phyloP scores from a whole-genome alignment of 2,113 vertebrate species.

The Limanda limanda region DNA sequence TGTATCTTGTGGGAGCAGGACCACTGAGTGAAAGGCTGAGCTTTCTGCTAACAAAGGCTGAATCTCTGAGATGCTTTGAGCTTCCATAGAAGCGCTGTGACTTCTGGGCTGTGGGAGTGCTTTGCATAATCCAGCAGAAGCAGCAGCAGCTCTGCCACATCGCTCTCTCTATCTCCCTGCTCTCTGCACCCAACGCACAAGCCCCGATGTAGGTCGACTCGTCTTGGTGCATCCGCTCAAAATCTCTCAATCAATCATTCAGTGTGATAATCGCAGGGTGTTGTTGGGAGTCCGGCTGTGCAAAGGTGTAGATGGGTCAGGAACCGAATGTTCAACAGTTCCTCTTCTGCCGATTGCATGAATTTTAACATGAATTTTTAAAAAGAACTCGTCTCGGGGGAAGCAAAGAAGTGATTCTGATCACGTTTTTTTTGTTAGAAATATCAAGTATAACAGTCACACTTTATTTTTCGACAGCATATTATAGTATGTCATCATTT shows the following conservation, averaged over 20 bases:
- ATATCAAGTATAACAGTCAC: constrained; percentile 57
- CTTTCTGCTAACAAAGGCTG: constrained; percentile 72
- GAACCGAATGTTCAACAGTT: constrained; percentile 25
- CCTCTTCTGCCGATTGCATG: constrained; percentile 5
- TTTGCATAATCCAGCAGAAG: constrained; percentile 79
- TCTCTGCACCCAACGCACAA: constrained; percentile 58
- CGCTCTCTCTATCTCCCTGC: constrained; percentile 37
- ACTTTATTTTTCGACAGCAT: constrained; percentile 64
- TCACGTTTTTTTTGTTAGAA: constrained; percentile 43
- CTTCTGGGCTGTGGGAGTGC: constrained; percentile 76
- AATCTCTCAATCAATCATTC: constrained; percentile 64
- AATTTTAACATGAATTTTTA: background rate
- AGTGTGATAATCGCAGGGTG: constrained; percentile 43
- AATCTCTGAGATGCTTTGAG: constrained; percentile 76
- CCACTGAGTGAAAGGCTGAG: constrained; percentile 75
- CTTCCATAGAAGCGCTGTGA: constrained; percentile 69
- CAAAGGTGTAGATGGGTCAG: constrained; percentile 35
- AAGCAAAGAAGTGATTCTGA: constrained; percentile 21
- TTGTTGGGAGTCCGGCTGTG: background rate
- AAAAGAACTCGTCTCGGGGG: background rate
- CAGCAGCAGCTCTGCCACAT: constrained; percentile 53
- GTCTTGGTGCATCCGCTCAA: constrained; percentile 55
- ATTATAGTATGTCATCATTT: constrained; percentile 45
- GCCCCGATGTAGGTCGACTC: constrained; percentile 61
- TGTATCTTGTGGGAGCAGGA: constrained; percentile 79